These are phyloP conservation scores for Apus apus DNA, from an alignment of 2,113 vertebrate species.

Conservation along the genomic window DNA sequence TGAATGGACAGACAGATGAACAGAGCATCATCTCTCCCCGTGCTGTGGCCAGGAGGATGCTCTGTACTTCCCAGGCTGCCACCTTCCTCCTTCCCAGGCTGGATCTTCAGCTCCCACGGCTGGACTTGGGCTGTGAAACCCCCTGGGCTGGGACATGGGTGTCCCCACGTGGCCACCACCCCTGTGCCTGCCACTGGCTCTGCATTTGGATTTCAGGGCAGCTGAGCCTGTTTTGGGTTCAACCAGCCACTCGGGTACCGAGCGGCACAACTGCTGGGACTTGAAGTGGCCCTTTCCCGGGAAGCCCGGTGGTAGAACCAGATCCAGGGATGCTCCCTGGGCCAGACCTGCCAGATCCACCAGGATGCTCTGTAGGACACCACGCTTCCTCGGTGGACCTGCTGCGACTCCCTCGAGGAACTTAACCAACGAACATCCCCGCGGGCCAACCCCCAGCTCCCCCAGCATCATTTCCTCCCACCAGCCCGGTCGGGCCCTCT, in stretches of 20 bases:
- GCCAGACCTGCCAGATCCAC: neutral
- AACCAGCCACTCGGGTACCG: accelerated
- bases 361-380: accelerated
- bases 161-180: neutral
- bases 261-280: neutral
- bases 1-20: accelerated
- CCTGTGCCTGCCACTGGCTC: accelerated
- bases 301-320: accelerated
- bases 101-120: neutral
- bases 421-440: slow-evolving; percentile 42
- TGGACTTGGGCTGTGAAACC: accelerated
- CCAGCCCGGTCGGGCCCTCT: neutral
- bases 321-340: accelerated
- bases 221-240: neutral
- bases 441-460: no score
- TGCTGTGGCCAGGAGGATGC: accelerated
- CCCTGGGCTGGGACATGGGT: accelerated
- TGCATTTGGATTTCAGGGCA: neutral
- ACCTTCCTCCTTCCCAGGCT: neutral
- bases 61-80: accelerated
- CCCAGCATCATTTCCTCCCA: neutral
- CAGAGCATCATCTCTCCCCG: accelerated
- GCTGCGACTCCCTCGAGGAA: slow-evolving; percentile 50
- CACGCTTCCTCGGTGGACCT: neutral
- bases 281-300: neutral